Base-by-base conservation (phyloP, 53 echinoderm and acorn worm species). In the Paelopatides confundens region DNA sequence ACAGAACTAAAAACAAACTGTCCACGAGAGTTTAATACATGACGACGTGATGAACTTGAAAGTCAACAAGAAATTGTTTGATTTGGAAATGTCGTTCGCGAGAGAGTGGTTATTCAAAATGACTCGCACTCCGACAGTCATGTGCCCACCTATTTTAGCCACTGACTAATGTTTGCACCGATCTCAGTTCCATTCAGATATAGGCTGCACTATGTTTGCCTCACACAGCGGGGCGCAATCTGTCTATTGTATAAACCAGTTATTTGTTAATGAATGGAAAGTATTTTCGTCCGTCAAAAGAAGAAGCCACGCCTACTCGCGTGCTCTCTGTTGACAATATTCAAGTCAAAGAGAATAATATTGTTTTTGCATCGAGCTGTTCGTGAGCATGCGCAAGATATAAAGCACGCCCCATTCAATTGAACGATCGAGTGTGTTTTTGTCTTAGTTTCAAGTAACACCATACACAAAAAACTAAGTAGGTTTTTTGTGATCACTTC, bases 11-110 rank as follows among this genome's bases (percentile, higher is more conserved):
- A 18, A 17, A 23, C 15, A 58, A 58, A 21, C n/a, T 15, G 18
- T 58, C 58, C 17, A 58, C 58, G 74, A 39, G 74, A 74, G 23
- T 74, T 74, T 74, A 58, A 58, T 58, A 17, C 58, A 17, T 46
- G 18, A 10, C 74, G 74, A 43, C 4, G 36, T 35, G 74, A 74
- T 46, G 9, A 74, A 27, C 74, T 74, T 46, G 39, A 35, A 23
- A 74, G 46, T 28, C 74, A 74, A 74, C 47, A 74, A 39, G 74
- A 74, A 68, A 68, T 68, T 74, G 74, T 43, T 74, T 74, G 74
- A 74, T 9, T 74, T 38, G 23, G 74, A 39, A 39, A 39, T 43
- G 28, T 27, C 74, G 40, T 74, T 40, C 35, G 40, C 27, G 74
- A 26, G 17, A 18, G 15, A 58, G 31, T 74, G 46, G 26, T 74